Evolutionary conservation across 2,113 vertebrate genomes (phyloP).

Genomic region (Halichoeres trimaculatus): DNA sequence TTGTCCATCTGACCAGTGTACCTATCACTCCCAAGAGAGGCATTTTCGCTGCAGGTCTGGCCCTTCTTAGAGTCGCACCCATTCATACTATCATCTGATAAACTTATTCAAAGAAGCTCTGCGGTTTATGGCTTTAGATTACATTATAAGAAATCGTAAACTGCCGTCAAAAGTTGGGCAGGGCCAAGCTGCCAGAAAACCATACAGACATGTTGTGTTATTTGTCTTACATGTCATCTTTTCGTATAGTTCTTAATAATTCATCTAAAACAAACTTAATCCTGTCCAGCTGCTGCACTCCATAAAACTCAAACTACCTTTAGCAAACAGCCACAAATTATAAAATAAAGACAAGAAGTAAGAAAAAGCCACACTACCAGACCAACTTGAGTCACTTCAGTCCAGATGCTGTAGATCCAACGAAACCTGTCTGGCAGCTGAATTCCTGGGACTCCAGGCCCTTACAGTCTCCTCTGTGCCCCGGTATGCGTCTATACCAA

Average conservation of each 20-base stretch:
- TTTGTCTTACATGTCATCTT: background rate
- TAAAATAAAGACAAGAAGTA: background rate
- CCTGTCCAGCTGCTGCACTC: background rate
- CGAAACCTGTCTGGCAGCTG: constrained; percentile 53
- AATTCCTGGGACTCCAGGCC: constrained; percentile 65
- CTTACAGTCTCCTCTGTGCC: constrained; percentile 37
- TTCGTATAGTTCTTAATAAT: no score
- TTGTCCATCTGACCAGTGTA: background rate
- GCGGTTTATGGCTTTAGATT: background rate
- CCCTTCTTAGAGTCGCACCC: background rate
- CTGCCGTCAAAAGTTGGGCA: background rate
- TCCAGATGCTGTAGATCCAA: constrained; percentile 38
- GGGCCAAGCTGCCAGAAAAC: background rate
- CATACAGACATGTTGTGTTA: background rate
- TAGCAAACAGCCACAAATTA: background rate
- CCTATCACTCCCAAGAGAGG: background rate
- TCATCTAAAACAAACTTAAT: background rate
- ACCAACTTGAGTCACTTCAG: constrained; percentile 11
- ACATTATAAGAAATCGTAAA: no score
- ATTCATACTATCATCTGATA: background rate
- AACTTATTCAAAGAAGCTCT: no score
- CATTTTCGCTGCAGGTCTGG: background rate
- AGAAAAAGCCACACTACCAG: background rate
- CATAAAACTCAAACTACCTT: background rate
- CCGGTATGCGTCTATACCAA: constrained; percentile 24